Evolutionary conservation across 2,888 invertebrate species (phyloP), one percentile per base, ranked within the genome.

Genomic region (Mantis religiosa): DNA sequence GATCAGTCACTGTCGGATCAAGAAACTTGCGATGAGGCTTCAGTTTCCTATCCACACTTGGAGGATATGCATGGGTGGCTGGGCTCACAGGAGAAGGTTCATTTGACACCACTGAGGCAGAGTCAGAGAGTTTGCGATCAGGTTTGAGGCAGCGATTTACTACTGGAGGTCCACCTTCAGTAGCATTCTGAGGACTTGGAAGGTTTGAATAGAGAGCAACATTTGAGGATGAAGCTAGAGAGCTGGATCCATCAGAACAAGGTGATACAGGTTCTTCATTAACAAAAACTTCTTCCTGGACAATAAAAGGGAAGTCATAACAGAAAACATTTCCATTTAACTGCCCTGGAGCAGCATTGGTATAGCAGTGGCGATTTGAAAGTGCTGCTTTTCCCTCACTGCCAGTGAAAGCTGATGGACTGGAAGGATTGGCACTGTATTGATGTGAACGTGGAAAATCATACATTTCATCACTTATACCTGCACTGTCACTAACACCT

Each of bases 61-160:
- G 93, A 28, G 93, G 93, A 87, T 85, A 88, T 87, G 89, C 91
- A 86, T 30, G 86, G 92, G 93, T 41, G 92, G 92, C 93, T 28
- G 91, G 90, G 7, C 92, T 91, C 28, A 93, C 92, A 25, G 94
- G 94, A 0, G 94, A 94, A 30, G 93, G 92, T 90, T 94, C 94
- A 90, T 93, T 93, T 87, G 93, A 92, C 89, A 88, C 92, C 91
- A 88, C 91, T 7, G 94, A 93, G 30, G 92, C 91, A 1, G 94
- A 93, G 92, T 94, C 94, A 2, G 94, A 94, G 30, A 93, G 91
- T 91, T 95, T 95, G 88, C 95, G 93, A 25, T 95, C 95, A 27
- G 98, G 98, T 93, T 98, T 98, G 82, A 98, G 93, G 84, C 96
- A 96, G 87, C 98, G 95, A 92, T 98, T 96, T 41, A 98, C 97